These are phyloP conservation scores for Ceratoteleas bidentatus DNA, from an alignment of 1,140 invertebrate species.

Conservation along the genomic window DNA sequence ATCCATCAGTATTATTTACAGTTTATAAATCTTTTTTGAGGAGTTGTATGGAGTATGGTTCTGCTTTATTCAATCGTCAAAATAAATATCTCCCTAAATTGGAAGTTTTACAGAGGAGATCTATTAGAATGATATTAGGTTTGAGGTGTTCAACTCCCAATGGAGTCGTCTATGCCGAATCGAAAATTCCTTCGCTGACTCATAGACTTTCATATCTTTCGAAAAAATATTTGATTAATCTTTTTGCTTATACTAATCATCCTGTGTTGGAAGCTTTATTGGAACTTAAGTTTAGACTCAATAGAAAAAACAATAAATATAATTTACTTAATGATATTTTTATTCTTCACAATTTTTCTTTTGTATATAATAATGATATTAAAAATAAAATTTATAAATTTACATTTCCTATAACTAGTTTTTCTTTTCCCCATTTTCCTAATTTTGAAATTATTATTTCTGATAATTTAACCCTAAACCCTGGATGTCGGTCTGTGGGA, in stretches of 20 bases:
- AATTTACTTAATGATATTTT: neutral
- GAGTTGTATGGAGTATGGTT: neutral
- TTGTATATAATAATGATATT: neutral
- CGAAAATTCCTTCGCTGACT: neutral
- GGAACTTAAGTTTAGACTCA: neutral
- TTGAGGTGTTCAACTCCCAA: slow-evolving; percentile 11
- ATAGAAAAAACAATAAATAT: neutral
- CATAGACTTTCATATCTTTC: neutral
- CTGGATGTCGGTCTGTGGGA: too few species aligned
- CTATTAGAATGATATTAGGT: neutral
- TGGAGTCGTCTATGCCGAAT: slow-evolving; percentile 20
- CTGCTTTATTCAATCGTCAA: neutral
- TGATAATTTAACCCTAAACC: too few species aligned
- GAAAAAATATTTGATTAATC: neutral
- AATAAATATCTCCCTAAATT: slow-evolving; percentile 2
- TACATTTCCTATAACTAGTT: too few species aligned
- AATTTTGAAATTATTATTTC: too few species aligned
- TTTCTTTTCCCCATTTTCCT: too few species aligned
- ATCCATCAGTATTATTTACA: neutral
- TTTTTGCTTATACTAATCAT: neutral
- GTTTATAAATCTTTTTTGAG: neutral
- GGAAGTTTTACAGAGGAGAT: slow-evolving; percentile 9
- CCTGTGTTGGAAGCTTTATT: neutral
- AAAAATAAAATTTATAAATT: too few species aligned
- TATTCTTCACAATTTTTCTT: neutral